Percentiles rank a stretch among this genome's conserved stretches.
Conservation (phyloP, 2,888 invertebrate genomes). For the Scaptomyza parva region DNA sequence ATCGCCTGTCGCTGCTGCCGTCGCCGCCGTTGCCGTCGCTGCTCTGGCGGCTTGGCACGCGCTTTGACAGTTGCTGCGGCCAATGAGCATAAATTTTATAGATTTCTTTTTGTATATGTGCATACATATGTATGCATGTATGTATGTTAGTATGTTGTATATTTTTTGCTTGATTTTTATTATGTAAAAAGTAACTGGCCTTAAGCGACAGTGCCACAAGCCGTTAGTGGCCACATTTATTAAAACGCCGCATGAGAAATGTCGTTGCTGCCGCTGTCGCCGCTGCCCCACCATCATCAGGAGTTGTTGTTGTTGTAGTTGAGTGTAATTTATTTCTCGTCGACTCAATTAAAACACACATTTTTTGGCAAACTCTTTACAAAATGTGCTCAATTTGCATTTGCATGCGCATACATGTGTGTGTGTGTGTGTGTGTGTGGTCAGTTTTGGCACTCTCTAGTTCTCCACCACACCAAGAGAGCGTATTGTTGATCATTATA, state of each 20-base stretch:
- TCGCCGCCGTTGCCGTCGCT: constrained; percentile 18
- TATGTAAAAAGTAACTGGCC: constrained; percentile 62
- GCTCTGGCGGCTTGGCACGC: constrained; percentile 53
- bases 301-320: constrained; percentile 15
- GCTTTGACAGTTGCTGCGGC: constrained; percentile 48
- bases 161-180: constrained; percentile 38
- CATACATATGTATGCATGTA: constrained; percentile 17
- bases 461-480: constrained; percentile 10
- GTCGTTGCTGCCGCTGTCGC: constrained; percentile 6
- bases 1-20: constrained; percentile 34
- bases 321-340: background rate
- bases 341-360: constrained; percentile 30
- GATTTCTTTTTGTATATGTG: constrained; percentile 39
- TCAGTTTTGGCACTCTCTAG: constrained; percentile 27
- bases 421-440: constrained; percentile 5
- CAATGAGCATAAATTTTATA: constrained; percentile 59
- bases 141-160: constrained; percentile 5
- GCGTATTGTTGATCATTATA: constrained; percentile 14
- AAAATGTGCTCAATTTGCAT: constrained; percentile 3
- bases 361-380: constrained; percentile 30
- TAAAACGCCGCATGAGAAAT: constrained; percentile 34
- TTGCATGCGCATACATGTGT: constrained; percentile 4
- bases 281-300: constrained; percentile 15
- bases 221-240: constrained; percentile 49
- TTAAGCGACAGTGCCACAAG: constrained; percentile 50